Evolutionary conservation across 2,797 vertebrate genomes (phyloP), one percentile per base, ranked within the genome.

Genomic region (Staurois parvus): DNA sequence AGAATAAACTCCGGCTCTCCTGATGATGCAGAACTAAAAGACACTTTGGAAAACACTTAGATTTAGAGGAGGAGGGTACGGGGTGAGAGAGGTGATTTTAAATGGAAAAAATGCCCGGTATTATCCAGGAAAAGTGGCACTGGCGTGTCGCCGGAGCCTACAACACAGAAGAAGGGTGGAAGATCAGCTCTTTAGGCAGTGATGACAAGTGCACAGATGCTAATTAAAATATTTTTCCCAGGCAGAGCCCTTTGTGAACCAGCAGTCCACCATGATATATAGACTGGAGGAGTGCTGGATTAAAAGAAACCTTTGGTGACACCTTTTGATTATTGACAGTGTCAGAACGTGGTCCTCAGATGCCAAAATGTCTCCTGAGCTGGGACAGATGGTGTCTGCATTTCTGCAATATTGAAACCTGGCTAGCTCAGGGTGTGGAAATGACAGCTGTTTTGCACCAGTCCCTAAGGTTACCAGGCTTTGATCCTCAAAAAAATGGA

Each of bases 11-110:
- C 29, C 28, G n/a, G 19, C 26, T n/a, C 67, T n/a, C 34, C 26
- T 73, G 67, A 83, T 86, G 68, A 86, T 73, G 77, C 37, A 78
- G 75, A 81, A 83, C 66, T 48, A 45, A 83, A 24, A 37, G 26
- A 66, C 26, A 32, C 32, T 28, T 59, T 72, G 19, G 42, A 32
- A 79, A 48, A 73, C 42, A 24, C 67, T 17, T 11, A 19, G 64
- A 66, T 26, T 29, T 26, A 26, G 64, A 5, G 68, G 52, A 34
- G 48, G 67, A 56, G 67, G 32, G 40, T 40, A 66, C 24, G 4
- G 56, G 29, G 76, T 62, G 13, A 45, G 56, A 52, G 67, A 59
- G 72, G 84, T 62, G 74, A 45, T 52, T 26, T 45, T 32, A 48
- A 85, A 85, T 81, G 73, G 67, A 56, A 82, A 72, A 66, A 67